Percentiles rank a stretch among this genome's conserved stretches.
These are phyloP conservation scores for Puntigrus tetrazona DNA, from an alignment of 2,113 vertebrate species.

Conservation along the genomic window DNA sequence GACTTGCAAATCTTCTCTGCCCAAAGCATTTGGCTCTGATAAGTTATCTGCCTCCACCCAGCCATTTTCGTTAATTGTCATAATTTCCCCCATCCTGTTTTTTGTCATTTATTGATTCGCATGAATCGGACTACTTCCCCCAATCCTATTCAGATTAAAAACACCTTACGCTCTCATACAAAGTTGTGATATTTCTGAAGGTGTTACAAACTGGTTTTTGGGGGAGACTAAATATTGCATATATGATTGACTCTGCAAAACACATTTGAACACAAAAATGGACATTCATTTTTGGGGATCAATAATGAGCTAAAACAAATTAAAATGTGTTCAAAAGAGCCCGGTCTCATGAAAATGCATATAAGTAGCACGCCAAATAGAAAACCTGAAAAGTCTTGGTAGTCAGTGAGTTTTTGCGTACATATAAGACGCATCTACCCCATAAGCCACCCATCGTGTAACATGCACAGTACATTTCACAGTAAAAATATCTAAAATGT, in stretches of 20 bases:
- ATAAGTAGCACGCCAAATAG: too few relatives aligned
- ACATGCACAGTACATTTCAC: too few relatives aligned
- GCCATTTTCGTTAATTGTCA: conserved; percentile 47
- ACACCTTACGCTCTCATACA: not conserved
- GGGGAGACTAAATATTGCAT: not conserved
- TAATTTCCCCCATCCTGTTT: conserved; percentile 42
- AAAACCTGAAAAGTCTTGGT: too few relatives aligned
- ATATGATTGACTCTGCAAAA: not conserved
- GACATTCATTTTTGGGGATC: not conserved
- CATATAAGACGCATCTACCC: too few relatives aligned
- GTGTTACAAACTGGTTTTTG: not conserved
- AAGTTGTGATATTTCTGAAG: not conserved
- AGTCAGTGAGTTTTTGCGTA: too few relatives aligned
- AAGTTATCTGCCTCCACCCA: conserved; percentile 51
- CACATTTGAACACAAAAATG: not conserved
- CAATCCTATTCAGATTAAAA: not conserved
- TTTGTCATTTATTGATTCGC: not conserved
- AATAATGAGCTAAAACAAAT: not conserved
- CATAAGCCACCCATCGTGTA: too few relatives aligned
- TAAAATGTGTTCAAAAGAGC: not conserved
- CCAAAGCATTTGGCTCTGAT: conserved; percentile 13
- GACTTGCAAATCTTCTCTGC: not conserved
- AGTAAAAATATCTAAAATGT: too few relatives aligned
- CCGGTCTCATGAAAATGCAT: too few relatives aligned
- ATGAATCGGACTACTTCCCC: not conserved